Evolutionary conservation across 2,113 vertebrate species (phyloP).

Genomic region (Phainopepla nitens): DNA sequence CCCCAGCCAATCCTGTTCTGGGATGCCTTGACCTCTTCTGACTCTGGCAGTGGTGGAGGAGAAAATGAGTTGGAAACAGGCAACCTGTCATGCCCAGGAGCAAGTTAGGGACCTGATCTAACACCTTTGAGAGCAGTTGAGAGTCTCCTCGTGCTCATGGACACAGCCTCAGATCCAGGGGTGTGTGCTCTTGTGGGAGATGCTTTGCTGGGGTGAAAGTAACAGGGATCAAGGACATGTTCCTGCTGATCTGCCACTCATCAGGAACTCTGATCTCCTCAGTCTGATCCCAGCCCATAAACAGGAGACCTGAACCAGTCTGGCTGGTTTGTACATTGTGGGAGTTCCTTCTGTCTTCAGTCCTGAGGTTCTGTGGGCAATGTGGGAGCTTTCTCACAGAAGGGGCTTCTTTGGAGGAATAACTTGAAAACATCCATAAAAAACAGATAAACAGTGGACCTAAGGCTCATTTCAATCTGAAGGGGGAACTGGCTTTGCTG

Average conservation of each 20-base stretch:
- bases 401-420: not conserved
- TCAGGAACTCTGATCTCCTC: not conserved
- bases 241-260: not conserved
- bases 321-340: fast-evolving
- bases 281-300: not conserved
- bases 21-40: not conserved
- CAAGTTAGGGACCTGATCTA: not conserved
- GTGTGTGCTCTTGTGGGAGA: not conserved
- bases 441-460: not conserved
- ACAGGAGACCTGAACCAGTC: not conserved
- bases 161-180: not conserved
- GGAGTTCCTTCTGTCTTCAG: not conserved
- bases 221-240: not conserved
- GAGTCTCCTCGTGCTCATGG: not conserved
- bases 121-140: not conserved
- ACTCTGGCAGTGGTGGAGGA: not conserved
- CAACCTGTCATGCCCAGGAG: not conserved
- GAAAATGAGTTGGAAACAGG: not conserved
- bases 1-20: not conserved
- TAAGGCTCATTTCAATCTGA: not conserved
- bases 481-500: not conserved
- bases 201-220: not conserved
- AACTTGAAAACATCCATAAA: not conserved
- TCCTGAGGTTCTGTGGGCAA: not conserved
- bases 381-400: not conserved